These are phyloP conservation scores for Protomyctophum bolini DNA, from an alignment of 2,113 vertebrate genomes.

Conservation along the genomic window DNA sequence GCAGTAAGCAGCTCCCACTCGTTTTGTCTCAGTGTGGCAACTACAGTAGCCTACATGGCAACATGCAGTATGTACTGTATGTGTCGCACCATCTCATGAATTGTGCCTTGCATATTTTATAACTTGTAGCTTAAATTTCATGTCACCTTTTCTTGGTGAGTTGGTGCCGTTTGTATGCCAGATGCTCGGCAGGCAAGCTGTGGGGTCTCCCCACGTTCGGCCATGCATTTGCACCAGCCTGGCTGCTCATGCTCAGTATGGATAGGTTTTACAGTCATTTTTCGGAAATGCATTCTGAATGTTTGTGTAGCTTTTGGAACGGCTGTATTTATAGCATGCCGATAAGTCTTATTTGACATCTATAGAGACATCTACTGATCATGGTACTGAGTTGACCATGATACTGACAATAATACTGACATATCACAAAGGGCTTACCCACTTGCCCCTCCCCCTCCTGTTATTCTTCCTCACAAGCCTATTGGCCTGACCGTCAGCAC, in stretches of 20 bases:
- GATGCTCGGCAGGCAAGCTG: background rate
- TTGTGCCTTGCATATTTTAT: background rate
- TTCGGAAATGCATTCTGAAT: background rate
- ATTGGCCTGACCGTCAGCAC: slow-evolving; percentile 9
- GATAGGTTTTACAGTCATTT: background rate
- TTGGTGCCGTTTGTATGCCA: background rate
- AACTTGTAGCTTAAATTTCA: slow-evolving; percentile 2
- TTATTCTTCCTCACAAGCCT: slow-evolving; percentile 41
- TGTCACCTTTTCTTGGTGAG: background rate
- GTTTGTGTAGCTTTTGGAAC: background rate
- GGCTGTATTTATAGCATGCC: background rate
- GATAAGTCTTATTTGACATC: slow-evolving; percentile 17
- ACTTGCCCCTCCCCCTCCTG: slow-evolving; percentile 43
- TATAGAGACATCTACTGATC: background rate
- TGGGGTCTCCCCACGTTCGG: background rate
- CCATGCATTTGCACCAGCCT: background rate
- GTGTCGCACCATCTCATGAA: background rate
- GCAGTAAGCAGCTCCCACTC: too few relatives aligned
- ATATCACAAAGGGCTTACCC: background rate
- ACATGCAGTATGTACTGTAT: background rate
- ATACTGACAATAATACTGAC: too few relatives aligned
- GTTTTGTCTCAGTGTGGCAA: too few relatives aligned
- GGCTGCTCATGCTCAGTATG: background rate
- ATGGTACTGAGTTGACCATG: background rate
- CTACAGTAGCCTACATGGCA: too few relatives aligned